phyloP scores from a whole-genome alignment of 2,113 vertebrate species.

The Sebastes schlegelii region DNA sequence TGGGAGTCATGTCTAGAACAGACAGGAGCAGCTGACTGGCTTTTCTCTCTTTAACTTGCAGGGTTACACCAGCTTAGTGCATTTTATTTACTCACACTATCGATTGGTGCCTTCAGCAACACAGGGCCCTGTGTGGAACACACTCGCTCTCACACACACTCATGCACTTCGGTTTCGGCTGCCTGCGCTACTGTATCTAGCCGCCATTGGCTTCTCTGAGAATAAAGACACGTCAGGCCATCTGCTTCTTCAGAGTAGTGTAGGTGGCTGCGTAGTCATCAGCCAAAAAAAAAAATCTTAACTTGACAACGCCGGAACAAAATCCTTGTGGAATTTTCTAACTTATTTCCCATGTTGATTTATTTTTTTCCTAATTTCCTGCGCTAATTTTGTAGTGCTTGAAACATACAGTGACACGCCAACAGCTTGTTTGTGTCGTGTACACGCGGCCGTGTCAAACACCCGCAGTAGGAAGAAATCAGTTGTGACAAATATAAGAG shows the following conservation, averaged over 20 bases:
- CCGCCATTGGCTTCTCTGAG: conserved; percentile 45
- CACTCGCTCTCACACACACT: conserved; percentile 29
- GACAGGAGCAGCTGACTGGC: conserved; percentile 68
- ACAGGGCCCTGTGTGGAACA: conserved; percentile 56
- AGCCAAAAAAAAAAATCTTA: conserved; percentile 33
- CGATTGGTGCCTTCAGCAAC: conserved; percentile 81
- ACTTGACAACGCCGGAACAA: conserved; percentile 34
- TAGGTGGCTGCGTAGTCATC: conserved; percentile 45
- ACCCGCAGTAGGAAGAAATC: conserved; percentile 40
- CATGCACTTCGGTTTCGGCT: conserved; percentile 35
- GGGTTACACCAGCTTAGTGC: conserved; percentile 82
- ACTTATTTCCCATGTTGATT: conserved; percentile 20
- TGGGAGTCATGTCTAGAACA: conserved; percentile 69
- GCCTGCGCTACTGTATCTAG: conserved; percentile 56
- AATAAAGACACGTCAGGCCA: conserved; percentile 61
- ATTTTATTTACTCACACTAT: conserved; percentile 83
- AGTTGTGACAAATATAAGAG: conserved; percentile 63
- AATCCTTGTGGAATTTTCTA: conserved; percentile 3
- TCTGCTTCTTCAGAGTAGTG: conserved; percentile 61
- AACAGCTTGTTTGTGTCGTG: conserved; percentile 29
- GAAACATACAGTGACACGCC: conserved; percentile 2
- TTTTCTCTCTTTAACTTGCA: conserved; percentile 81
- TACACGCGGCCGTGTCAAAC: not conserved
- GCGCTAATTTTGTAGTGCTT: conserved; percentile 24
- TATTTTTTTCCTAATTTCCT: conserved; percentile 25